A percentile compares a stretch with the other conserved stretches of the same genome.
Evolutionary conservation across 2,888 invertebrate species (phyloP).

Genomic region (Caenorhabditis sinica): DNA sequence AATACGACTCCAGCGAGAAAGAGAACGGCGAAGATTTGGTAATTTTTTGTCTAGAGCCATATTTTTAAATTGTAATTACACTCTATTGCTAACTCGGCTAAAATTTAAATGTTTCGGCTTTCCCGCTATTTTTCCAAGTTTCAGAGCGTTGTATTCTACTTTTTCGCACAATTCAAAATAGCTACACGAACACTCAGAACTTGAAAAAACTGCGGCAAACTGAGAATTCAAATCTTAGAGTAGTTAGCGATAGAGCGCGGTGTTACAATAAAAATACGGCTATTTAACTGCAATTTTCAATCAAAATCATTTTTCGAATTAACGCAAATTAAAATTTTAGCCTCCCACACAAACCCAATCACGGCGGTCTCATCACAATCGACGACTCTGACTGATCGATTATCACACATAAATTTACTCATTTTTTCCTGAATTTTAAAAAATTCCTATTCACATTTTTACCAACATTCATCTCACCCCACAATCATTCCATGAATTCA

Average conservation of each 20-base stretch:
- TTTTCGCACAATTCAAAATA: too few species aligned
- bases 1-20: neutral
- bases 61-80: too few species aligned
- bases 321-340: neutral
- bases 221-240: too few species aligned
- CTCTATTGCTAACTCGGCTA: too few species aligned
- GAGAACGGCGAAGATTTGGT: constrained; percentile 3
- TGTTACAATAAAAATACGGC: too few species aligned
- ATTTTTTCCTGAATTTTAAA: neutral
- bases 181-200: too few species aligned
- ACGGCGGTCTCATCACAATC: constrained; percentile 24
- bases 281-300: neutral
- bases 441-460: neutral
- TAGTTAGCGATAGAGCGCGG: too few species aligned
- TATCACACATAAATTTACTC: constrained; percentile 13
- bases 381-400: constrained; percentile 34
- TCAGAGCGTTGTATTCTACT: too few species aligned
- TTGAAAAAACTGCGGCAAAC: too few species aligned
- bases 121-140: too few species aligned
- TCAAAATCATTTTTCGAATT: neutral
- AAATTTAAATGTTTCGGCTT: too few species aligned
- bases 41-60: too few species aligned
- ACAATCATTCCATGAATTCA: constrained; percentile 1
- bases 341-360: neutral
- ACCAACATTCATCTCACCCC: neutral